Conservation (phyloP, 2,113 vertebrate genomes). For the Panurus biarmicus region DNA sequence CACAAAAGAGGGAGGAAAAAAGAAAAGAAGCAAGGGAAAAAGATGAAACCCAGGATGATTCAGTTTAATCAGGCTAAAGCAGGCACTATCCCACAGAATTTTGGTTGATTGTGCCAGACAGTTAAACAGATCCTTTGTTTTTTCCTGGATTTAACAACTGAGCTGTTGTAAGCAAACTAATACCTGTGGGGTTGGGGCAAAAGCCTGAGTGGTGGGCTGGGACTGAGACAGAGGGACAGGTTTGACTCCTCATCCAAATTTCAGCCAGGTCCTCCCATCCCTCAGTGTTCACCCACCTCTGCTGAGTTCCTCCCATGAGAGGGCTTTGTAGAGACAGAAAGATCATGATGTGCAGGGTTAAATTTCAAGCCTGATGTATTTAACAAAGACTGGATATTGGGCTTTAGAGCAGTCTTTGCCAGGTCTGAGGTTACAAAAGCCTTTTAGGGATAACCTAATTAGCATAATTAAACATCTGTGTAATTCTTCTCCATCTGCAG, state of each 20-base stretch:
- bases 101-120: background rate
- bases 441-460: constrained; percentile 52
- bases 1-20: background rate
- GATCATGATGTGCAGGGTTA: background rate
- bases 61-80: background rate
- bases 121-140: background rate
- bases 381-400: background rate
- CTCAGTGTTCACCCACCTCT: background rate
- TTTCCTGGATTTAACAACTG: background rate
- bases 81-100: background rate
- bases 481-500: constrained; percentile 21
- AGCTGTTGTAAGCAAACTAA: background rate
- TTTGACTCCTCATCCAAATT: background rate
- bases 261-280: background rate
- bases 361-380: background rate
- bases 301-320: background rate
- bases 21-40: background rate
- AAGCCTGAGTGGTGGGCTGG: background rate
- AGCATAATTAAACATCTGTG: constrained; percentile 64
- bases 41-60: background rate
- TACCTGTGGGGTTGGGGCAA: background rate
- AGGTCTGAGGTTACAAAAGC: constrained; percentile 31
- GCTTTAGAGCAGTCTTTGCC: background rate
- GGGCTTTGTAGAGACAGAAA: background rate
- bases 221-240: background rate